phyloP scores from a whole-genome alignment of 2,113 vertebrate species.

The Catagonus wagneri region DNA sequence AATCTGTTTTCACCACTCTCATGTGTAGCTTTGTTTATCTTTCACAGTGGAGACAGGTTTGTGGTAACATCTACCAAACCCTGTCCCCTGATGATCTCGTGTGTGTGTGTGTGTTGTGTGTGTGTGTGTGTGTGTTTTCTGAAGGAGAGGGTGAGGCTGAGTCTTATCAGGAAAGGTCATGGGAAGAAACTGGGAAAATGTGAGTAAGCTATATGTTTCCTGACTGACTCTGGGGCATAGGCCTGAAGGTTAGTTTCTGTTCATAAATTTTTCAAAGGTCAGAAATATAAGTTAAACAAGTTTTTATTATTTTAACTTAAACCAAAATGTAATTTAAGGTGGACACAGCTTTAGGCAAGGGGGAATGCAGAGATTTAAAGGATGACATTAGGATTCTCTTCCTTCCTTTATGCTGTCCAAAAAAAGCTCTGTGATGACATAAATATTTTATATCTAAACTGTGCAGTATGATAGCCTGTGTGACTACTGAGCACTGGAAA shows the following conservation, averaged over 20 bases:
- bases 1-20: neutral
- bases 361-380: neutral
- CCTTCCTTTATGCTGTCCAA: neutral
- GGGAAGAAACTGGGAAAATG: slow-evolving; percentile 14
- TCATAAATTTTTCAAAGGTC: slow-evolving; percentile 44
- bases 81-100: neutral
- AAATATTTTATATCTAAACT: neutral
- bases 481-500: neutral
- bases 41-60: neutral
- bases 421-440: neutral
- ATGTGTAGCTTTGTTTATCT: neutral
- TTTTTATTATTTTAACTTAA: slow-evolving; percentile 41
- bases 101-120: neutral
- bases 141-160: neutral
- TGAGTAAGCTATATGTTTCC: neutral
- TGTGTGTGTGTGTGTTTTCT: neutral
- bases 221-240: neutral
- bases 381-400: neutral
- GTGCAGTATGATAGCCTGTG: neutral
- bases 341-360: neutral
- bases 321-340: neutral
- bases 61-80: neutral
- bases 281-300: slow-evolving; percentile 1
- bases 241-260: neutral
- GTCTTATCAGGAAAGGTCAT: slow-evolving; percentile 49